phyloP scores from a whole-genome alignment of 2,888 invertebrate species.

The Leucophenga maculata region DNA sequence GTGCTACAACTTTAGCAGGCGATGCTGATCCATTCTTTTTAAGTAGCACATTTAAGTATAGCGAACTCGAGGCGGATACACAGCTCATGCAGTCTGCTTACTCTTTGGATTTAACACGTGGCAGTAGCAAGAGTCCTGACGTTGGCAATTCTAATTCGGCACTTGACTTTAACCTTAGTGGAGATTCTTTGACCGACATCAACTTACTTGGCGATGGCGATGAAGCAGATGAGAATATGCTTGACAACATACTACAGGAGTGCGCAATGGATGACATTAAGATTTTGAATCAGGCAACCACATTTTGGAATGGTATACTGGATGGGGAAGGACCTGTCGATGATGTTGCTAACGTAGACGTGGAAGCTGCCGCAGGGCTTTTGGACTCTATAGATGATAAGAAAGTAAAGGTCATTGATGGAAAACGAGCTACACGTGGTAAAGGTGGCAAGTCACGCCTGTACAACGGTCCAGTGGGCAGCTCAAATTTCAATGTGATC shows the following conservation, averaged over 20 bases:
- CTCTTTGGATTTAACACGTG: conserved; percentile 55
- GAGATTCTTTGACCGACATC: conserved; percentile 71
- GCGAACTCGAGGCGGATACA: conserved; percentile 68
- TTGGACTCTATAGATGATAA: conserved; percentile 68
- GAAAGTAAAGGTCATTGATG: conserved; percentile 35
- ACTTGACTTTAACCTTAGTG: conserved; percentile 70
- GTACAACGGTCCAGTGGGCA: conserved; percentile 41
- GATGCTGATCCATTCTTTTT: conserved; percentile 56
- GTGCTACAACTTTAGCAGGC: not conserved
- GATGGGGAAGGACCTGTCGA: conserved; percentile 68
- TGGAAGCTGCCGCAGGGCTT: conserved; percentile 58
- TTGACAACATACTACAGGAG: conserved; percentile 72
- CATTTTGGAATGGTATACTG: conserved; percentile 72
- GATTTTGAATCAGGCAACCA: conserved; percentile 70
- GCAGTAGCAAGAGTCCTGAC: conserved; percentile 62
- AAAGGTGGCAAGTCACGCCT: conserved; percentile 37
- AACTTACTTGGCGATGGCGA: conserved; percentile 70
- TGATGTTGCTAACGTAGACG: conserved; percentile 56
- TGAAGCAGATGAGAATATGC: conserved; percentile 68
- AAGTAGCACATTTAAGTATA: conserved; percentile 67
- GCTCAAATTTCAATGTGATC: conserved; percentile 50
- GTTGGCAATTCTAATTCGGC: conserved; percentile 57
- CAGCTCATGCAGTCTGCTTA: conserved; percentile 65
- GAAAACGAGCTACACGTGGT: conserved; percentile 40
- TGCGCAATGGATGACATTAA: conserved; percentile 72